Percentiles rank a stretch among this genome's conserved stretches.
phyloP scores from a whole-genome alignment of 2,888 invertebrate species.

The Hemistola chrysoprasaria region DNA sequence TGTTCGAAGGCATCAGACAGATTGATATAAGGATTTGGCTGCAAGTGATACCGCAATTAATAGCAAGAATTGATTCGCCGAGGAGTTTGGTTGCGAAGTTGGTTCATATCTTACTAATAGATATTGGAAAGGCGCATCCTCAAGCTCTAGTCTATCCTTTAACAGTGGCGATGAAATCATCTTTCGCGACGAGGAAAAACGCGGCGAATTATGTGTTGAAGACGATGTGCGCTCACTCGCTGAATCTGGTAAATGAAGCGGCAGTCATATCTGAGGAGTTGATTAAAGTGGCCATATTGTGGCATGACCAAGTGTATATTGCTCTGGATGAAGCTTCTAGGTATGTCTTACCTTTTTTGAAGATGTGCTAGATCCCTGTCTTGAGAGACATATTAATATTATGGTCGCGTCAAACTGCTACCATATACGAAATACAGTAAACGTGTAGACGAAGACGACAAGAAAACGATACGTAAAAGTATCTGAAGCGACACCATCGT shows the following conservation, averaged over 20 bases:
- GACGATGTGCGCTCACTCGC: slow-evolving; percentile 97
- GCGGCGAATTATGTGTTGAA: slow-evolving; percentile 97
- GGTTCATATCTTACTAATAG: slow-evolving; percentile 96
- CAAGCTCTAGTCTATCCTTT: slow-evolving; percentile 98
- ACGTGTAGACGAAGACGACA: too few relatives aligned
- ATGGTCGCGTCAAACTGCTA: too few relatives aligned
- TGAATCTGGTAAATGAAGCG: slow-evolving; percentile 95
- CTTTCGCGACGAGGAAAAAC: slow-evolving; percentile 89
- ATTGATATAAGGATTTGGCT: slow-evolving; percentile 99
- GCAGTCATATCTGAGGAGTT: slow-evolving; percentile 97
- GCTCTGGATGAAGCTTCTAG: slow-evolving; percentile 96
- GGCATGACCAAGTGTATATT: slow-evolving; percentile 94
- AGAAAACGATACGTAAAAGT: too few relatives aligned
- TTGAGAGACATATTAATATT: too few relatives aligned
- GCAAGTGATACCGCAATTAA: slow-evolving; percentile 99
- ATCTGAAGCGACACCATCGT: too few relatives aligned
- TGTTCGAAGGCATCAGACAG: slow-evolving; percentile 94
- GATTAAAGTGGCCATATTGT: slow-evolving; percentile 98
- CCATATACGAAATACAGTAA: too few relatives aligned
- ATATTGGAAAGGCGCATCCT: slow-evolving; percentile 98
- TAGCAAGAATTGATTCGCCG: slow-evolving; percentile 98
- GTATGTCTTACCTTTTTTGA: slow-evolving; percentile 32
- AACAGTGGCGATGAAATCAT: slow-evolving; percentile 98
- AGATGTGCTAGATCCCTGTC: too few relatives aligned
- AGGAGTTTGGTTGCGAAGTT: slow-evolving; percentile 93